Evolutionary conservation across 2,113 vertebrate genomes (phyloP), one percentile per base, ranked within the genome.

Genomic region (Carassius auratus): DNA sequence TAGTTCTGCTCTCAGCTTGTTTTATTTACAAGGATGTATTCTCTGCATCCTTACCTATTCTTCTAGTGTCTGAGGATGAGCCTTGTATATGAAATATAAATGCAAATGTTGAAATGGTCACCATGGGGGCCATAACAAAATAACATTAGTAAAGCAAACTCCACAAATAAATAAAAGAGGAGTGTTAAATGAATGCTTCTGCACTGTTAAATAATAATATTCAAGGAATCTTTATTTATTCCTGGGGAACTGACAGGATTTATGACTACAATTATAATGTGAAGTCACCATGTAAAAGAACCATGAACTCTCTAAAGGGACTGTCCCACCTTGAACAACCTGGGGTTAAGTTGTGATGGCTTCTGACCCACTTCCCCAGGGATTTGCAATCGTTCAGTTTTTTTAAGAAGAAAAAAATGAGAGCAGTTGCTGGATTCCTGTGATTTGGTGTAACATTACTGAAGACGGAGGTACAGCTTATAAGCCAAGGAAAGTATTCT

Each of bases 1-100:
- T 26, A 80, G 30, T 77, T 59, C 50, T 57, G 33, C 36, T 45
- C n/a, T 80, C 78, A 48, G 14, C 36, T 64, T 80, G 59, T 80
- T 66, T 80, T 80, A 80, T 80, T 66, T 62, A 80, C 4, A 8
- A 45, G n/a, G 59, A 30, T 48, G 38, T 14, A 38, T 66, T 15
- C 19, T 62, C 13, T 26, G 15, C n/a, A 64, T 48, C 59, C 6
- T 80, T 23, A 1, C 13, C 21, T 3, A 62, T 80, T 79, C 55
- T 33, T 62, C 57, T 62, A 61, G 77, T 62, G 77, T n/a, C 42
- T 8, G 6, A 23, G 57, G 33, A 38, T 79, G 57, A 9, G 36
- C 21, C 19, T 62, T 45, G 21, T 62, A 21, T 61, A 79, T 80
- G 1, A 64, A 80, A 80, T 45, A 80, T 45, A 15, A 45, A 45